Base-by-base conservation (phyloP, 2,888 invertebrate species). In the Plebejus anna region DNA sequence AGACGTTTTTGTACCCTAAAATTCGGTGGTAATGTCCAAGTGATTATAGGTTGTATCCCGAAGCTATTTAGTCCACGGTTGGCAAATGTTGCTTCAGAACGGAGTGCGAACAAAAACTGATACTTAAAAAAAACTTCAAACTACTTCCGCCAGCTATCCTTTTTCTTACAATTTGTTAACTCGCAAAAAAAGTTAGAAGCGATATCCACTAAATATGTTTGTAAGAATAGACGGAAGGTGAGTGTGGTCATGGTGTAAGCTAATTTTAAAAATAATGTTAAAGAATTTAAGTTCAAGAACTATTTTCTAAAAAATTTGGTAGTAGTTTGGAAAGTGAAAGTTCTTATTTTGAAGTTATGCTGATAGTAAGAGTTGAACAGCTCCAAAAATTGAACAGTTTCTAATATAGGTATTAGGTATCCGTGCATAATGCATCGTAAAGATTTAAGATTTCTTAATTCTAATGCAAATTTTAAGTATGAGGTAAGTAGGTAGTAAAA, bases 71-170 rank as follows among this genome's bases (percentile, higher is more conserved):
- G 57, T 13, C 61, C 57, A 36, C 47, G 47, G 71, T 70, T 75
- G 59, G 82, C 84, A 83, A 84, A 83, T 82, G 85, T 81, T 83
- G 81, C 75, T 36, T 77, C 76, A 77, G 76, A 70, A 73, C 77
- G 82, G 82, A 85, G 85, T 85, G 84, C 81, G 83, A 79, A 81
- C 84, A 86, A 86, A 87, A 88, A 87, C 83, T 76, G 76, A 76
- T 76, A 76, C 76, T 66, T 78, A 80, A 83, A 82, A 83, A 84
- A 85, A 84, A 82, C 79, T 76, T 71, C 77, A 78, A 82, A 78
- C 82, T 81, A 81, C 85, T 86, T 88, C 88, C 88, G 86, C 79
- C 59, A 77, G 78, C 77, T 78, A 75, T 66, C 75, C 42, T 72
- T 78, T 76, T 47, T 13, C 28, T 55, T 47, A 51, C 28, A 73